Conservation (phyloP, 2,888 invertebrate genomes). For the Eustalomyia histrio region DNA sequence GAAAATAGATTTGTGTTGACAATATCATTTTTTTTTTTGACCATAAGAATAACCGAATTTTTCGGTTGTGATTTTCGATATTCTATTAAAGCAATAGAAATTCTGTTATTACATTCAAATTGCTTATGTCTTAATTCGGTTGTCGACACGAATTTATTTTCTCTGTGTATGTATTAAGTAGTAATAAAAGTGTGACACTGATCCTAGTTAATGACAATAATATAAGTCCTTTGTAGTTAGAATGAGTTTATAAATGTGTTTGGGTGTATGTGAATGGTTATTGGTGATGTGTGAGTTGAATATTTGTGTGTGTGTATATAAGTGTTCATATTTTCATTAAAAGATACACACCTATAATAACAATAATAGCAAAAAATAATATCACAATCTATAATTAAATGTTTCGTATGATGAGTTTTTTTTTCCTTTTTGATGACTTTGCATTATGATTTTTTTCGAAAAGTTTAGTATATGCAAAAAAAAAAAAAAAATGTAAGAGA, state of each 20-base stretch:
- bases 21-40: too few species aligned
- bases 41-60: too few species aligned
- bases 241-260: not conserved
- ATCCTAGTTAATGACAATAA: slow-evolving; percentile 49
- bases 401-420: not conserved
- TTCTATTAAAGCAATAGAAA: too few species aligned
- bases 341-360: slow-evolving; percentile 34
- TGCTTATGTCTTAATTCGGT: too few species aligned
- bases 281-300: not conserved
- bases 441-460: not conserved
- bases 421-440: slow-evolving; percentile 18
- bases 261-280: not conserved
- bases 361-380: not conserved
- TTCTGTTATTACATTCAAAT: too few species aligned
- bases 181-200: slow-evolving; percentile 43
- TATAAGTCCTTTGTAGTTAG: slow-evolving; percentile 11
- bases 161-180: not conserved
- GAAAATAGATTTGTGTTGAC: too few species aligned
- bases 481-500: too few species aligned
- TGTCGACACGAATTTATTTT: too few species aligned
- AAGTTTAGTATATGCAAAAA: too few species aligned
- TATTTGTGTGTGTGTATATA: not conserved
- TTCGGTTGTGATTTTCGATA: too few species aligned
- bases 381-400: not conserved
- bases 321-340: slow-evolving; percentile 37